phyloP scores from a whole-genome alignment of 1,140 invertebrate genomes.

The Psilanteris sp. region DNA sequence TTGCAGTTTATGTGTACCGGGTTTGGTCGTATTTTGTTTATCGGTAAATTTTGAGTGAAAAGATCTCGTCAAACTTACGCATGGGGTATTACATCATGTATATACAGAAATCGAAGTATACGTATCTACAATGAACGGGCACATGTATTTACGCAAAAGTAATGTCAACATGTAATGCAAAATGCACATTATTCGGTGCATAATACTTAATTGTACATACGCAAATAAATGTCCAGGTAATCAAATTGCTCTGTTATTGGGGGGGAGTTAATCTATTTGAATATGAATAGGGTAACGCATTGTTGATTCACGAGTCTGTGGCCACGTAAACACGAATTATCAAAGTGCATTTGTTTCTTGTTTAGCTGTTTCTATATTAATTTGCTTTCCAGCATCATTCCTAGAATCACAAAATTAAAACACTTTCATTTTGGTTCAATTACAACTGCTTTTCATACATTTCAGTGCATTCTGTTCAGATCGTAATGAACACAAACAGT shows the following conservation, averaged over 20 bases:
- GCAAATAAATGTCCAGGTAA: conserved; percentile 51
- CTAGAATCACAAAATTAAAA: neutral
- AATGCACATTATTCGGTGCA: conserved; percentile 23
- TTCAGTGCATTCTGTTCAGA: too few species aligned
- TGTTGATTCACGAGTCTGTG: conserved; percentile 51
- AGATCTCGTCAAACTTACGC: conserved; percentile 9
- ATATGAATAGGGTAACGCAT: conserved; percentile 39
- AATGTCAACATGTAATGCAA: conserved; percentile 43
- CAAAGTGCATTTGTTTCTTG: conserved; percentile 47
- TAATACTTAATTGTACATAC: conserved; percentile 56
- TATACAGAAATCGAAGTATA: conserved; percentile 23
- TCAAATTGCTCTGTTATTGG: conserved; percentile 47
- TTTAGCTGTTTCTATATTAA: conserved; percentile 24
- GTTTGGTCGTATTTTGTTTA: conserved; percentile 37
- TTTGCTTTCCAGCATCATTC: conserved; percentile 9
- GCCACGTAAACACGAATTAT: conserved; percentile 35
- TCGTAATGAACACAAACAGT: too few species aligned
- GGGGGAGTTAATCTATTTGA: conserved; percentile 50
- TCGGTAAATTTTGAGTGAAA: conserved; percentile 26
- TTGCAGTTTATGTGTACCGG: conserved; percentile 10
- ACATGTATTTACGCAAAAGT: conserved; percentile 24
- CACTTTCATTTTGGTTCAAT: too few species aligned
- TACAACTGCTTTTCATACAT: too few species aligned
- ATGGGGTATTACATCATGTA: conserved; percentile 8
- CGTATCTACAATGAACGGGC: neutral